Evolutionary conservation across 2,113 vertebrate genomes (phyloP).

Genomic region (Nymphicus hollandicus): DNA sequence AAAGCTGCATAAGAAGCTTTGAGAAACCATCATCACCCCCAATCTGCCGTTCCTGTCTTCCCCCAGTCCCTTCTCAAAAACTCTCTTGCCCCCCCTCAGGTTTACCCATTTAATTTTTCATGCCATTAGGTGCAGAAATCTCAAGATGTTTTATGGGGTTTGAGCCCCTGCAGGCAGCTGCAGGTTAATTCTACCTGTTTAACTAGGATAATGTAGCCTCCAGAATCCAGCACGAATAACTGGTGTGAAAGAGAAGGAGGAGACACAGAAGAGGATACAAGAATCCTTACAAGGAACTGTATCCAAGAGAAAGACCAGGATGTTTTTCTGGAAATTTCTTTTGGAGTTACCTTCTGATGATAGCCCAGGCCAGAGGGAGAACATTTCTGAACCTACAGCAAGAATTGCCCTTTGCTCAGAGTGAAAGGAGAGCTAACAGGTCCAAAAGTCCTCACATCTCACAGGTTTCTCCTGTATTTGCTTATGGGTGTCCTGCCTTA

Average conservation of each 20-base stretch:
- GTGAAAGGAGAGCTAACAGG: not conserved
- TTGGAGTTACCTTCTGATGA: not conserved
- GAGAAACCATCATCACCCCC: not conserved
- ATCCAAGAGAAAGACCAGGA: not conserved
- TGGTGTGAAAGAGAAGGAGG: not conserved
- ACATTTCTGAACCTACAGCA: not conserved
- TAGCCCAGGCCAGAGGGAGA: not conserved
- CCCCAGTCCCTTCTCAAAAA: not conserved
- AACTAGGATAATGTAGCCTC: not conserved
- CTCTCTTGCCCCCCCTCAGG: not conserved
- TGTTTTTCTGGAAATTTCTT: not conserved
- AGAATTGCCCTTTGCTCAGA: not conserved
- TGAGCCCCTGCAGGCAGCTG: not conserved
- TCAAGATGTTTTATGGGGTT: not conserved
- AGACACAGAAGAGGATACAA: not conserved
- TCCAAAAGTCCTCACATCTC: not conserved
- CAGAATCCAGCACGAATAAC: not conserved
- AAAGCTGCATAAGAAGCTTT: not conserved
- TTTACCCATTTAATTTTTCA: not conserved
- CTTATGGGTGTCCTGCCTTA: not conserved
- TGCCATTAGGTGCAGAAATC: not conserved
- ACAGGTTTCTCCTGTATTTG: not conserved
- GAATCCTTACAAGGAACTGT: not conserved
- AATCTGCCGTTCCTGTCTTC: not conserved
- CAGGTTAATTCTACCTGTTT: not conserved